These are phyloP conservation scores for Rhimphoctona megacephalus DNA, from an alignment of 2,888 invertebrate species.

Conservation along the genomic window DNA sequence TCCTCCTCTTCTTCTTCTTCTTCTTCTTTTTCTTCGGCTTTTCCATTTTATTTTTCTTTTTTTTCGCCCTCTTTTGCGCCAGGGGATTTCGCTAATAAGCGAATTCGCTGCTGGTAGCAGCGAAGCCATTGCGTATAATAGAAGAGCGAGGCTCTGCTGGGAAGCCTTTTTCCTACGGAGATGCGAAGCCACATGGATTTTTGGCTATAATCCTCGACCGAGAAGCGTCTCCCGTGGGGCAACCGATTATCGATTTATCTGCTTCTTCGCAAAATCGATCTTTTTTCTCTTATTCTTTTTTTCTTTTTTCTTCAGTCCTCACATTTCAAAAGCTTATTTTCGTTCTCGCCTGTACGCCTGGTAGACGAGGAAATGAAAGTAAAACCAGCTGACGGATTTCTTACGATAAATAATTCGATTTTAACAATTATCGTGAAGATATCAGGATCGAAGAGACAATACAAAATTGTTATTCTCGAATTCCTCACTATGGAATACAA, in stretches of 20 bases:
- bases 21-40: constrained; percentile 31
- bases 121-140: constrained; percentile 56
- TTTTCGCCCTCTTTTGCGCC: constrained; percentile 62
- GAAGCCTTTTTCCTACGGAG: constrained; percentile 41
- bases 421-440: background rate
- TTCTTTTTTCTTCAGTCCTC: constrained; percentile 3
- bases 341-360: background rate
- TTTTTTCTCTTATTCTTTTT: constrained; percentile 14
- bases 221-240: constrained; percentile 59
- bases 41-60: constrained; percentile 1
- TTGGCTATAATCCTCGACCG: constrained; percentile 47
- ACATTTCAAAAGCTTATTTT: constrained; percentile 3
- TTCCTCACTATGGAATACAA: no score
- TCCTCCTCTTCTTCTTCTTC: constrained; percentile 48
- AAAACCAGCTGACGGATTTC: background rate
- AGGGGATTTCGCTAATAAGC: constrained; percentile 79
- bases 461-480: background rate
- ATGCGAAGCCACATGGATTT: constrained; percentile 38
- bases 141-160: constrained; percentile 14
- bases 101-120: constrained; percentile 64
- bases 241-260: constrained; percentile 75
- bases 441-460: background rate
- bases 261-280: constrained; percentile 44
- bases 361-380: background rate
- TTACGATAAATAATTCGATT: background rate